Evolutionary conservation across 2,888 invertebrate species (phyloP).

Genomic region (Eutolmus rufibarbis): DNA sequence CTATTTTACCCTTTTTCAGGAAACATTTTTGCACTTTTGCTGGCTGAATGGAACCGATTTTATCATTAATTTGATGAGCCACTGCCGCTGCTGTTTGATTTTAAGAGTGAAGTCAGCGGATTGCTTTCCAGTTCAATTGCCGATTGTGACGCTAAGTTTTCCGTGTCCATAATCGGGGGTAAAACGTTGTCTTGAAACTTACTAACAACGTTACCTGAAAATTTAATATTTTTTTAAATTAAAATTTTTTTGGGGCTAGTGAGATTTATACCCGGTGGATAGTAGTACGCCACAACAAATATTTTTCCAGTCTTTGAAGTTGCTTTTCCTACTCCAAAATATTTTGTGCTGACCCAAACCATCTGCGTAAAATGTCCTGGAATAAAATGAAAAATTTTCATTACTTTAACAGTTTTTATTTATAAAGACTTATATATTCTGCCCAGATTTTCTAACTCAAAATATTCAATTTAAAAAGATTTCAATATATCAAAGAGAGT

Average conservation of each 20-base stretch:
- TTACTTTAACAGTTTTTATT: not conserved
- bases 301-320: slow-evolving; percentile 78
- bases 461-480: too few species aligned
- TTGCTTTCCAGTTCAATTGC: slow-evolving; percentile 50
- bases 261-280: slow-evolving; percentile 72
- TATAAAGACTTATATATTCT: not conserved
- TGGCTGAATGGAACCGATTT: not conserved
- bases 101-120: slow-evolving; percentile 47
- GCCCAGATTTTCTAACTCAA: too few species aligned
- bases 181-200: slow-evolving; percentile 80
- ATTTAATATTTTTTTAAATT: slow-evolving; percentile 50
- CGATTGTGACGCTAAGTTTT: slow-evolving; percentile 62
- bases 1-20: not conserved
- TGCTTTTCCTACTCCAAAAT: slow-evolving; percentile 84
- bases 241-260: not conserved
- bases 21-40: not conserved
- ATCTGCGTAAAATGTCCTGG: slow-evolving; percentile 87
- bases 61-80: slow-evolving; percentile 43
- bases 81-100: slow-evolving; percentile 47
- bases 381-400: not conserved
- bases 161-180: slow-evolving; percentile 72
- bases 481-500: too few species aligned
- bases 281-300: slow-evolving; percentile 85
- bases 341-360: slow-evolving; percentile 79
- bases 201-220: slow-evolving; percentile 73